Evolutionary conservation across 2,797 vertebrate species (phyloP).

Genomic region (Chaunax sp.): DNA sequence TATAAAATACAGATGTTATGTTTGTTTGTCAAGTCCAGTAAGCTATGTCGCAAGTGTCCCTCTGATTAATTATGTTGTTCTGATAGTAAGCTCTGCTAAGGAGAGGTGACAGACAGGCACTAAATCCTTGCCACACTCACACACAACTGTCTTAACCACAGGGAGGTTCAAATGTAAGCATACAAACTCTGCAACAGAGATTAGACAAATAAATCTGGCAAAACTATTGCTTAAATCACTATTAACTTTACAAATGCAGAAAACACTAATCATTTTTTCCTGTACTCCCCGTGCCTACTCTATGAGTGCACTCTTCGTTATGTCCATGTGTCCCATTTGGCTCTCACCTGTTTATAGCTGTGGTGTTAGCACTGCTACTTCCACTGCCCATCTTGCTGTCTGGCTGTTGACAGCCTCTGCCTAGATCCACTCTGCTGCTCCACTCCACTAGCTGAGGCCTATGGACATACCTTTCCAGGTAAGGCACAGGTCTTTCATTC

Average conservation of each 20-base stretch:
- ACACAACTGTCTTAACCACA: neutral
- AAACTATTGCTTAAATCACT: neutral
- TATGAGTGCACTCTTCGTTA: neutral
- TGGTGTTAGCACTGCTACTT: conserved; percentile 68
- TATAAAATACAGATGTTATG: neutral
- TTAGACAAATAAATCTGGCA: neutral
- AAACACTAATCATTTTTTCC: neutral
- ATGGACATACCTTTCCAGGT: conserved; percentile 65
- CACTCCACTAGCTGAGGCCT: conserved; percentile 33
- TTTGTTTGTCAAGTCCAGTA: conserved; percentile 3
- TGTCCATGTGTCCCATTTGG: conserved; percentile 5
- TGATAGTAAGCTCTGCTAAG: conserved; percentile 41
- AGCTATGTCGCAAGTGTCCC: neutral
- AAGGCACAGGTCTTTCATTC: conserved; percentile 58
- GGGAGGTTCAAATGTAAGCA: conserved; percentile 6
- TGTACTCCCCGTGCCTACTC: neutral
- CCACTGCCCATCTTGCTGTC: conserved; percentile 78
- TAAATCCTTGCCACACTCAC: conserved; percentile 19
- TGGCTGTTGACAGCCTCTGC: conserved; percentile 43
- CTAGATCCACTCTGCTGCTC: conserved; percentile 11
- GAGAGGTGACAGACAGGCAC: conserved; percentile 1
- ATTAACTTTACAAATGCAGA: neutral
- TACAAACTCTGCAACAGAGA: neutral
- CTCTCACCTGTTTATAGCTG: conserved; percentile 72
- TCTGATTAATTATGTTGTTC: conserved; percentile 25